Evolutionary conservation across 2,797 vertebrate species (phyloP).

Genomic region (Agapornis canus): DNA sequence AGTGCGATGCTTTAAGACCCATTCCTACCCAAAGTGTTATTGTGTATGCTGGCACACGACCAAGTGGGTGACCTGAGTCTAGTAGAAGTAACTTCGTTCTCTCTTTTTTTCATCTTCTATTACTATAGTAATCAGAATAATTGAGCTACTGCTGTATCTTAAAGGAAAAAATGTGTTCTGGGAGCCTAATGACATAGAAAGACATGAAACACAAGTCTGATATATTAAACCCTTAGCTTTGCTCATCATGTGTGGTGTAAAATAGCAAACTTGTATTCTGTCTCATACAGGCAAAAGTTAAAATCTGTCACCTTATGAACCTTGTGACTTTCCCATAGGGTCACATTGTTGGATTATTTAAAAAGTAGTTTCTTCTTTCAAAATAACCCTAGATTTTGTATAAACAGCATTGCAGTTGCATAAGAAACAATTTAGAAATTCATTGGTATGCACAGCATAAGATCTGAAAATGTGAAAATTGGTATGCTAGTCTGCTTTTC

Average conservation of each 20-base stretch:
- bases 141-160: neutral
- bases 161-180: neutral
- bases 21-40: neutral
- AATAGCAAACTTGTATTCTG: neutral
- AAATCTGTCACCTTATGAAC: neutral
- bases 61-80: constrained; percentile 2
- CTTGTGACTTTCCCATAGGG: neutral
- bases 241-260: neutral
- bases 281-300: neutral
- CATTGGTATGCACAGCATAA: neutral
- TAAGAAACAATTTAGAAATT: neutral
- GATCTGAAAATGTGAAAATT: constrained; percentile 27
- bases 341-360: neutral
- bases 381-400: neutral
- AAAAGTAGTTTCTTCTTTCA: neutral
- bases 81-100: neutral
- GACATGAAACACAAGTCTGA: neutral
- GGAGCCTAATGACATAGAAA: neutral
- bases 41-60: neutral
- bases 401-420: neutral
- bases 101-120: neutral
- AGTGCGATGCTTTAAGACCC: neutral
- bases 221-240: neutral
- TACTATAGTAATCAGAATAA: neutral
- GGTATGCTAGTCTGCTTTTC: constrained; percentile 4